phyloP scores from a whole-genome alignment of 2,797 vertebrate species.

The Hafferia zeledoni region DNA sequence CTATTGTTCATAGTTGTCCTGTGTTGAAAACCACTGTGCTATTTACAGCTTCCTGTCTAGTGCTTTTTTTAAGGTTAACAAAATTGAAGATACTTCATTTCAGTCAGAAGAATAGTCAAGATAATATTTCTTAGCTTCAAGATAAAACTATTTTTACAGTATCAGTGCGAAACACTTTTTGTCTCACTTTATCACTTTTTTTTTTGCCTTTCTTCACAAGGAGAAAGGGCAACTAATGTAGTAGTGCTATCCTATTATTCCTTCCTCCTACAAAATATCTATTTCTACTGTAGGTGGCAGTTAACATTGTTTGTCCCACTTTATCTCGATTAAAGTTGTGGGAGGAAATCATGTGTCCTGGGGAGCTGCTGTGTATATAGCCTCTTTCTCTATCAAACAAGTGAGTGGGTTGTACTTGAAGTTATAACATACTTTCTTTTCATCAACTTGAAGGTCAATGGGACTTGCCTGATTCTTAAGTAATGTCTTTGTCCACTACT shows the following conservation, averaged over 20 bases:
- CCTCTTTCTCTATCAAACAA: conserved; percentile 3
- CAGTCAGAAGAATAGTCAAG: neutral
- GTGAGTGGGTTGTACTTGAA: conserved; percentile 18
- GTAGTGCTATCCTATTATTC: neutral
- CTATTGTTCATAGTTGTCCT: neutral
- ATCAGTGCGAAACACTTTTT: neutral
- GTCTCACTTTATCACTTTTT: conserved; percentile 12
- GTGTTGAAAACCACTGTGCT: neutral
- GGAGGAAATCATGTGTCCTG: conserved; percentile 48
- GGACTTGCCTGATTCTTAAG: neutral
- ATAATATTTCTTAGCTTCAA: conserved; percentile 30
- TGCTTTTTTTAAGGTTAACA: neutral
- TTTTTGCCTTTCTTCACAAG: neutral
- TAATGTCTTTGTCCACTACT: neutral
- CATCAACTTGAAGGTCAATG: conserved; percentile 47
- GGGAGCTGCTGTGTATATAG: conserved; percentile 8
- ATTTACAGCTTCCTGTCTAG: neutral
- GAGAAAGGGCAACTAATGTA: neutral
- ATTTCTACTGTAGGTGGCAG: conserved; percentile 28
- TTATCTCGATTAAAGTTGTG: conserved; percentile 42
- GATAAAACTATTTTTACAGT: conserved; percentile 27
- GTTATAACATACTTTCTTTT: conserved; percentile 12
- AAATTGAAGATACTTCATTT: neutral
- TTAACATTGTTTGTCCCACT: conserved; percentile 53
- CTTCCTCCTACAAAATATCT: conserved; percentile 19